phyloP scores from a whole-genome alignment of 2,113 vertebrate genomes.

The Narcine bancroftii region DNA sequence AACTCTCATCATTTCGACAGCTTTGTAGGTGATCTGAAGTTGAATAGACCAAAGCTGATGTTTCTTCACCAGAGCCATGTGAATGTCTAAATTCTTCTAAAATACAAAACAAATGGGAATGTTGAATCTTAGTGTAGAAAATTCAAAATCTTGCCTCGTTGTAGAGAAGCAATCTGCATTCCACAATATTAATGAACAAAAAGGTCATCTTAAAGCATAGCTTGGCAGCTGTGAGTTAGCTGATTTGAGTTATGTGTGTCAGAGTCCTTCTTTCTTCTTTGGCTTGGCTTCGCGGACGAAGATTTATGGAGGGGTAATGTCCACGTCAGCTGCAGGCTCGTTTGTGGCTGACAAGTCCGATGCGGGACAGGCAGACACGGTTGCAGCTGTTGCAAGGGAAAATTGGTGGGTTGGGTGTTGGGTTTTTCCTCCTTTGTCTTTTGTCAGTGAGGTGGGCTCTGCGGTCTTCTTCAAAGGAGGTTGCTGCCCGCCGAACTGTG shows the following conservation, averaged over 20 bases:
- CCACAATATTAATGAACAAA: not conserved
- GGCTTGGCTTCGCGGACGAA: too few relatives aligned
- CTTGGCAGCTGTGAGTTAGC: not conserved
- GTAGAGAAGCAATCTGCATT: not conserved
- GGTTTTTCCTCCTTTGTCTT: too few relatives aligned
- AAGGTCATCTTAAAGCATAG: not conserved
- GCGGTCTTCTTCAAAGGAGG: too few relatives aligned
- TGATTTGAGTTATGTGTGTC: not conserved
- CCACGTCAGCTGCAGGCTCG: too few relatives aligned
- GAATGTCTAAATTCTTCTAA: not conserved
- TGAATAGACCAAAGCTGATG: not conserved
- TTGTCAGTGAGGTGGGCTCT: too few relatives aligned
- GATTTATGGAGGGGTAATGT: too few relatives aligned
- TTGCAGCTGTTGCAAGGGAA: too few relatives aligned
- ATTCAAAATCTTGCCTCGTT: not conserved
- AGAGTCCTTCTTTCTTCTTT: too few relatives aligned
- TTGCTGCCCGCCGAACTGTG: too few relatives aligned
- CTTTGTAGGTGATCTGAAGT: not conserved
- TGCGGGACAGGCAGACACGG: too few relatives aligned
- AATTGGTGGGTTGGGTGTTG: too few relatives aligned
- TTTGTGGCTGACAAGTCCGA: too few relatives aligned
- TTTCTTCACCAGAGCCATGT: not conserved
- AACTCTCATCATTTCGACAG: not conserved
- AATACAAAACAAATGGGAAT: not conserved
- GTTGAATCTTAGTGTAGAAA: not conserved